Percentiles rank a stretch among this genome's conserved stretches.
Evolutionary conservation across 2,113 vertebrate species (phyloP).

Genomic region (Micronycteris hirsuta): DNA sequence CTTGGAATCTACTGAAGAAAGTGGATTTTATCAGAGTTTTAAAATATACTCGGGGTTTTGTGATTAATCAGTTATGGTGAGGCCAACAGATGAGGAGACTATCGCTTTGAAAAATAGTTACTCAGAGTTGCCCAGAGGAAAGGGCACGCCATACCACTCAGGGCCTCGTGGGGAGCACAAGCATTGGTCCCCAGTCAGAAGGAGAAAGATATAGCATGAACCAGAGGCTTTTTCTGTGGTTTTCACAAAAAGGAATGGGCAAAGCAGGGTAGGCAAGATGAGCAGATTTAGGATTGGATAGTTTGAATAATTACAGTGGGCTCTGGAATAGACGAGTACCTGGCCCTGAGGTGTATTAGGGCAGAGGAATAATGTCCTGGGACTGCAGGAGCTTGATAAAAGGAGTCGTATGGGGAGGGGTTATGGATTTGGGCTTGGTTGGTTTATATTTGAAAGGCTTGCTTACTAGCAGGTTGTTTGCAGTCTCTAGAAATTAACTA

Average conservation of each 20-base stretch:
- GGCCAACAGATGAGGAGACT: neutral
- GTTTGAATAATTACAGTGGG: neutral
- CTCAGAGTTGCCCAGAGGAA: neutral
- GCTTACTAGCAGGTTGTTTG: neutral
- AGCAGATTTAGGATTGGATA: neutral
- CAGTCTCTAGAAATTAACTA: neutral
- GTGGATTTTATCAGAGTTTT: neutral
- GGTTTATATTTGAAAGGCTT: neutral
- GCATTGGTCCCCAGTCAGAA: neutral
- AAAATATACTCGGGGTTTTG: neutral
- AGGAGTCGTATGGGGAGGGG: too few relatives aligned
- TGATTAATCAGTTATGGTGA: neutral
- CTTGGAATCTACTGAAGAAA: neutral
- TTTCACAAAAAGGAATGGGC: neutral
- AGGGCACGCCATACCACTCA: accelerated
- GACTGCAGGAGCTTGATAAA: neutral
- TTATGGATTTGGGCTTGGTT: neutral
- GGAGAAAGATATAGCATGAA: neutral
- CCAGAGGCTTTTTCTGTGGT: neutral
- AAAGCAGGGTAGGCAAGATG: neutral
- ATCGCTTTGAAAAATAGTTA: neutral
- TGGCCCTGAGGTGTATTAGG: neutral
- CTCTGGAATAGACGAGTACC: neutral
- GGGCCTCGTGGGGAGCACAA: too few relatives aligned
- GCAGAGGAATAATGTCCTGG: neutral